Evolutionary conservation across 1,140 invertebrate species (phyloP).

Genomic region (Sinella curviseta): DNA sequence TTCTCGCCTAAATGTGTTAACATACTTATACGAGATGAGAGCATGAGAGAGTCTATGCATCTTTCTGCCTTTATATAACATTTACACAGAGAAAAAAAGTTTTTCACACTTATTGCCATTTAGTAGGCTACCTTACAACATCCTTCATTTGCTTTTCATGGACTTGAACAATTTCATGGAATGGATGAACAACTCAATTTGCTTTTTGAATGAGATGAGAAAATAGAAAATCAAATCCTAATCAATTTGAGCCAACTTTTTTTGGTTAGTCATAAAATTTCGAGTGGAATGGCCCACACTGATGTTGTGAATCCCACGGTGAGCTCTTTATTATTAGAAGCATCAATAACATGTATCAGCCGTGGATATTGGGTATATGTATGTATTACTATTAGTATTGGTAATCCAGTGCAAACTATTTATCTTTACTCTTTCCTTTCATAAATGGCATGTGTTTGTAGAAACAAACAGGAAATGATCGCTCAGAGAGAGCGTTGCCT

Average conservation of each 20-base stretch:
- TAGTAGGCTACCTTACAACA: background rate
- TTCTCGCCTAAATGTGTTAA: too few relatives aligned
- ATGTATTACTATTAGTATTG: background rate
- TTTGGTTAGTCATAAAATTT: slow-evolving; percentile 44
- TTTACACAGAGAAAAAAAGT: too few relatives aligned
- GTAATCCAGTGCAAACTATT: background rate
- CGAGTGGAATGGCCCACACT: slow-evolving; percentile 40
- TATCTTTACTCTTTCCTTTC: background rate
- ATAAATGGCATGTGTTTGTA: background rate
- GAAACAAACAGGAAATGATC: slow-evolving; percentile 16
- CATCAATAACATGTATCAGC: background rate
- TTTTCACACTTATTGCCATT: too few relatives aligned
- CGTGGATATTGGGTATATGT: too few relatives aligned
- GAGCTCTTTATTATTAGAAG: slow-evolving; percentile 23
- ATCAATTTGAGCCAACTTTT: slow-evolving; percentile 45
- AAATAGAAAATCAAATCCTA: slow-evolving; percentile 46
- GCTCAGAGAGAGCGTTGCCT: background rate
- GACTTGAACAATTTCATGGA: slow-evolving; percentile 14
- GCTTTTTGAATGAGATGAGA: background rate
- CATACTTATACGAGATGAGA: too few relatives aligned
- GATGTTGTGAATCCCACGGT: slow-evolving; percentile 49
- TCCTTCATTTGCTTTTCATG: background rate
- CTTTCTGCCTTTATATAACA: too few relatives aligned
- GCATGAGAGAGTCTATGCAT: too few relatives aligned
- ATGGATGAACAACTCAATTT: background rate